phyloP scores from a whole-genome alignment of 30 jellyfish, hydroid and myxozoan species.

The Aurelia sp. region DNA sequence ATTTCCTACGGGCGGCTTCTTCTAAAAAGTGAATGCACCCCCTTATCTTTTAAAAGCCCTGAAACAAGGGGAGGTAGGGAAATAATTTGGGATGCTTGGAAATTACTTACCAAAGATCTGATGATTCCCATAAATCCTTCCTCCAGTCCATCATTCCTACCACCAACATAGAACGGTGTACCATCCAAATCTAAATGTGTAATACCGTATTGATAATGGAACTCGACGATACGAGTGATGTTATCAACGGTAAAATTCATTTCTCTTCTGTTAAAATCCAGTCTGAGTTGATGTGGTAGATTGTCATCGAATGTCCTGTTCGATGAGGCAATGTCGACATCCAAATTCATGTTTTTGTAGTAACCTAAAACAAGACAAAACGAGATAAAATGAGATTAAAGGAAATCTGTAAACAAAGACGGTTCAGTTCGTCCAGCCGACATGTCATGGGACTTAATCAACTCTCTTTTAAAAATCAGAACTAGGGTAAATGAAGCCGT shows the following conservation, averaged over 20 bases:
- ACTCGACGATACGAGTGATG: slow-evolving; percentile 85
- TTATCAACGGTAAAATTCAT: slow-evolving; percentile 90
- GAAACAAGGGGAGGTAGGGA: too few relatives aligned
- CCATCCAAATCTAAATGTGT: slow-evolving; percentile 95
- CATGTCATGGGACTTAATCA: too few relatives aligned
- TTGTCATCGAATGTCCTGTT: slow-evolving; percentile 93
- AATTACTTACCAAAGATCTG: slow-evolving; percentile 76
- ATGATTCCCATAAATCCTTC: slow-evolving; percentile 95
- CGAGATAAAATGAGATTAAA: too few relatives aligned
- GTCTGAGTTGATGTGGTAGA: slow-evolving; percentile 73
- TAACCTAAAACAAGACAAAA: slow-evolving; percentile 26
- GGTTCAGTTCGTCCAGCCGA: too few relatives aligned
- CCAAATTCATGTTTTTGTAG: slow-evolving; percentile 73
- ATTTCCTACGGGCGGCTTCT: too few relatives aligned
- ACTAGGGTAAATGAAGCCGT: too few relatives aligned
- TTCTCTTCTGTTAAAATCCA: slow-evolving; percentile 85
- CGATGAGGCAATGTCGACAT: slow-evolving; percentile 78
- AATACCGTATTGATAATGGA: slow-evolving; percentile 91
- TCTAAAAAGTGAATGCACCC: too few relatives aligned
- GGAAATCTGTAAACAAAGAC: too few relatives aligned
- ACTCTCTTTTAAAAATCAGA: too few relatives aligned
- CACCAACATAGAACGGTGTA: slow-evolving; percentile 93
- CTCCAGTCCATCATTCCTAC: slow-evolving; percentile 78
- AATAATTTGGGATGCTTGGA: too few relatives aligned
- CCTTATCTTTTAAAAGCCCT: too few relatives aligned